Base-by-base conservation (phyloP, 2,797 vertebrate species). In the Brachyrhaphis roseni region DNA sequence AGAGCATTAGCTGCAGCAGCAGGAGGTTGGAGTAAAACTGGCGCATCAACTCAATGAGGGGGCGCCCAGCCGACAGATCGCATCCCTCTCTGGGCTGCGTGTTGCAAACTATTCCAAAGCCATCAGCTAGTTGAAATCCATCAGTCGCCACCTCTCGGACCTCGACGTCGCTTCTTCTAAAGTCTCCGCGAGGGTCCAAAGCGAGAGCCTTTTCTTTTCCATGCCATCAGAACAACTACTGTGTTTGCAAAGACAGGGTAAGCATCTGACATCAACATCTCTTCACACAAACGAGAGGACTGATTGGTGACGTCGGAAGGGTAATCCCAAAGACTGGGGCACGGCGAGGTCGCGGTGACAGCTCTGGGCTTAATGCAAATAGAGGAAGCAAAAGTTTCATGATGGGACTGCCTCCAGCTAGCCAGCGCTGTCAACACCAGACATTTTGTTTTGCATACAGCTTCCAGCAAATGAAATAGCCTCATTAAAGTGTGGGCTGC, bases 401-500 rank as follows among this genome's bases (percentile, higher is more conserved):
- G 81, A 76, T 39, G 16, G 51, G 75, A 77, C 80, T 74, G 81
- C 84, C 90, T 88, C 87, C 77, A 90, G 71, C 6, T 82, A 88
- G 83, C 74, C 77, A 28, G 72, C 70, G 72, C 88, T 91, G 90
- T 92, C 92, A 88, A 92, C 90, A 78, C 16, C 4, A 82, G 73
- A 55, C 77, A 72, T 86, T 51, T 87, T 88, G 82, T 90, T 91
- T 82, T 88, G 83, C 74, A 84, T 49, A 2, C 71, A 75, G 81
- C 75, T 77, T 82, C 83, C 81, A 77, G 82, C 75, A 85, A 90
- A 90, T 84, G 86, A 83, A 93, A 91, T 91, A 78, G 88, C 81
- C 87, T 91, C 86, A 92, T 91, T 90, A 91, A 89, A 90, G 72
- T 46, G 82, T 43, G 82, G 86, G 71, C 74, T 79, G 80, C 23